Percentiles rank a stretch among this genome's conserved stretches.
Evolutionary conservation across 2,888 invertebrate species (phyloP).

Genomic region (Pristionchus exspectatus): DNA sequence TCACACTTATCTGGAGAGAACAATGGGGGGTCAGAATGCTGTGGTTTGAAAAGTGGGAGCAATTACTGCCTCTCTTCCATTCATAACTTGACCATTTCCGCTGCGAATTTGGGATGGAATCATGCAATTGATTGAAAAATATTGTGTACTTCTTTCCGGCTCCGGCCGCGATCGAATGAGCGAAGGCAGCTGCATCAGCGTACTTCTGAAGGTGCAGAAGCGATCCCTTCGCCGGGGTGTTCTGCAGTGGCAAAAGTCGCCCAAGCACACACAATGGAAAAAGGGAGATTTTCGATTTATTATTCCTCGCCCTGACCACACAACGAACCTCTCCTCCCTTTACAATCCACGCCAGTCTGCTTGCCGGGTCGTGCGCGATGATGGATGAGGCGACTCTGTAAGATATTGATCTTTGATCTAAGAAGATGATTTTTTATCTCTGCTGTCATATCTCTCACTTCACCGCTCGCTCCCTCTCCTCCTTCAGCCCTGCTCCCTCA

Average conservation of each 20-base stretch:
- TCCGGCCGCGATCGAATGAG: not conserved
- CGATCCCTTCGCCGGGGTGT: not conserved
- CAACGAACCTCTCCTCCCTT: not conserved
- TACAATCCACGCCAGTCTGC: slow-evolving; percentile 4
- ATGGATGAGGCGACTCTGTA: not conserved
- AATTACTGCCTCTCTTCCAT: too few relatives aligned
- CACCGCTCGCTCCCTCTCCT: not conserved
- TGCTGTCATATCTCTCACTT: not conserved
- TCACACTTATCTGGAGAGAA: too few relatives aligned
- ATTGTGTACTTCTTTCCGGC: not conserved
- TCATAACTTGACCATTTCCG: too few relatives aligned
- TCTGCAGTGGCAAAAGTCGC: not conserved
- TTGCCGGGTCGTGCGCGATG: not conserved
- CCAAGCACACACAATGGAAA: too few relatives aligned
- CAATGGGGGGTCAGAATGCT: too few relatives aligned
- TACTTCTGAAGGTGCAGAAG: slow-evolving; percentile 16
- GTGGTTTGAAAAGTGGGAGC: too few relatives aligned
- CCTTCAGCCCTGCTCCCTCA: not conserved
- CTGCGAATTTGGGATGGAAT: too few relatives aligned
- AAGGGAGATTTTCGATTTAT: too few relatives aligned
- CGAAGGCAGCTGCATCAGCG: not conserved
- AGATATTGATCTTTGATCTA: not conserved
- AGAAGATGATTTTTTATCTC: not conserved
- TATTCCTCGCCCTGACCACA: not conserved
- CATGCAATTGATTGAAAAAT: too few relatives aligned